phyloP scores from a whole-genome alignment of 1,140 invertebrate species.

The Temnothorax nylanderi region DNA sequence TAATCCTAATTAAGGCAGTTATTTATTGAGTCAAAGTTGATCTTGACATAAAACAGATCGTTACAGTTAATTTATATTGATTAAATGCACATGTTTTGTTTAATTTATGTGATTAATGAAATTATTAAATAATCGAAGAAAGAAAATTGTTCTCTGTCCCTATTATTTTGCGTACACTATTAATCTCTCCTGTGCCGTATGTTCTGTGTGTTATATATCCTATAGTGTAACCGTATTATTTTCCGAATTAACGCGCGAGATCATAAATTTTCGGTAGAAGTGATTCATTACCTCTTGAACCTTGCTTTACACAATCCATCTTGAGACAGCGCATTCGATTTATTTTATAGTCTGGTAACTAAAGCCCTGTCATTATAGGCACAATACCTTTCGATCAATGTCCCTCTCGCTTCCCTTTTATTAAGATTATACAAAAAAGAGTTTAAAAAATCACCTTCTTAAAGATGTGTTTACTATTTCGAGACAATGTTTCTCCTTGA shows the following conservation, averaged over 20 bases:
- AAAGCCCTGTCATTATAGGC: background rate
- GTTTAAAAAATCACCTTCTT: slow-evolving; percentile 25
- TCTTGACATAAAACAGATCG: background rate
- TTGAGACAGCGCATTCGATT: background rate
- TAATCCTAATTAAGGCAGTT: background rate
- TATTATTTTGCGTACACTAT: background rate
- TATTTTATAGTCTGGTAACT: background rate
- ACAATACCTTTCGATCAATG: background rate
- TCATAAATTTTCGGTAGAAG: background rate
- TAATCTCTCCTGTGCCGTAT: background rate
- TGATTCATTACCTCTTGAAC: background rate
- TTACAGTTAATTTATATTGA: background rate
- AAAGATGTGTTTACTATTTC: slow-evolving; percentile 69
- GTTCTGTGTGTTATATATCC: background rate
- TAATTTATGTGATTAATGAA: background rate
- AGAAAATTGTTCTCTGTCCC: background rate
- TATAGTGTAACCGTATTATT: background rate
- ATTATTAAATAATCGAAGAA: background rate
- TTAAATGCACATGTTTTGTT: background rate
- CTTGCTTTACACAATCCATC: background rate
- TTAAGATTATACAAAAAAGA: slow-evolving; percentile 73
- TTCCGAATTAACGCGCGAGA: background rate
- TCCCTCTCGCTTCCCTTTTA: slow-evolving; percentile 47
- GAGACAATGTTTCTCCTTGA: slow-evolving; percentile 76
- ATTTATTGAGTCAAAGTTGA: background rate